A percentile compares a stretch with the other conserved stretches of the same genome.
Evolutionary conservation across 1,140 invertebrate species (phyloP).

Genomic region (Contarinia nasturtii): DNA sequence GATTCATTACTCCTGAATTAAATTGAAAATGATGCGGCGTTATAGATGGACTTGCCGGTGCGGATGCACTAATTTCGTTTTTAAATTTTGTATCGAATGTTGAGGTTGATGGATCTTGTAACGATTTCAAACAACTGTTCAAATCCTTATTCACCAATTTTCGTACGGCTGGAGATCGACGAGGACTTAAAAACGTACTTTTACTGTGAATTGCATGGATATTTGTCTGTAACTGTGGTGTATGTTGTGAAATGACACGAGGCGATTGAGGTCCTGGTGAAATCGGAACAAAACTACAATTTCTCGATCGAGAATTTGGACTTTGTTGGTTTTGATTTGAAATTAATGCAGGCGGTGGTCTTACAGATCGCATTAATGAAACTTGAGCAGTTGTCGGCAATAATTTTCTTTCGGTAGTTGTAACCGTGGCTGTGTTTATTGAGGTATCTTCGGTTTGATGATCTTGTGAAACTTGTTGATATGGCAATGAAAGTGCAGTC

Average conservation of each 20-base stretch:
- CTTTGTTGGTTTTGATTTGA: slow-evolving; percentile 31
- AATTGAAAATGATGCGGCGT: slow-evolving; percentile 2
- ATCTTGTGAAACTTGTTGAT: no score
- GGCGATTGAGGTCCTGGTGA: slow-evolving; percentile 37
- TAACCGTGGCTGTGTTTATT: no score
- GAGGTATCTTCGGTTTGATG: no score
- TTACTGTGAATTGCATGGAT: neutral
- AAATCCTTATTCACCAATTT: neutral
- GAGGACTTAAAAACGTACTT: slow-evolving; percentile 67
- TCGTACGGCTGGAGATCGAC: slow-evolving; percentile 50
- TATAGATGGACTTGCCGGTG: slow-evolving; percentile 14
- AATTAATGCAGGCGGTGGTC: no score
- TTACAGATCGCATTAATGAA: no score
- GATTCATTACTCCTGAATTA: neutral
- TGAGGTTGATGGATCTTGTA: slow-evolving; percentile 10
- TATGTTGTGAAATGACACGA: slow-evolving; percentile 38
- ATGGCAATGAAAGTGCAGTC: slow-evolving; percentile 2
- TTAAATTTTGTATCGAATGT: slow-evolving; percentile 14
- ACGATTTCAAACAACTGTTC: no score
- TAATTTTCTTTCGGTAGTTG: no score
- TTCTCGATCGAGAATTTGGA: slow-evolving; percentile 44
- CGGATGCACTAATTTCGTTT: slow-evolving; percentile 15
- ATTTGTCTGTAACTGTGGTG: neutral
- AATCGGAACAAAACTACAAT: slow-evolving; percentile 69
- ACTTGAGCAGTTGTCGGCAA: no score